Evolutionary conservation across 2,797 vertebrate genomes (phyloP).

Genomic region (Brotula barbata): DNA sequence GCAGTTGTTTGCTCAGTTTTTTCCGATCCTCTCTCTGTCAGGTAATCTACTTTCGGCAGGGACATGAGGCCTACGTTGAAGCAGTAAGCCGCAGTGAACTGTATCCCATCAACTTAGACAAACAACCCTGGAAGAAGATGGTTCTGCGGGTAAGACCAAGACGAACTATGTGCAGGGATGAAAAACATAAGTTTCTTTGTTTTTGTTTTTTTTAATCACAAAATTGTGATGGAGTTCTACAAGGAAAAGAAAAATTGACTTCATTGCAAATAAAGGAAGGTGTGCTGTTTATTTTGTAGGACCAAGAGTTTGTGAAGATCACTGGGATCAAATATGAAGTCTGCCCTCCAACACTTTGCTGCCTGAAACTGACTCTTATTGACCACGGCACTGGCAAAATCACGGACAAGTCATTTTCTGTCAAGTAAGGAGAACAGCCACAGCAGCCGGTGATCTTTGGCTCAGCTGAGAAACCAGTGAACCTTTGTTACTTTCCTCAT

Average conservation of each 20-base stretch:
- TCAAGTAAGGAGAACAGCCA: slow-evolving; percentile 81
- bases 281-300: slow-evolving; percentile 73
- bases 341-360: slow-evolving; percentile 93
- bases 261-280: background rate
- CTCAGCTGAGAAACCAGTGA: background rate
- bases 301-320: slow-evolving; percentile 98
- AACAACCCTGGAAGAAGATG: slow-evolving; percentile 96
- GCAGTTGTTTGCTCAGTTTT: background rate
- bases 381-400: slow-evolving; percentile 90
- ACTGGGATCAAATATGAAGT: slow-evolving; percentile 96
- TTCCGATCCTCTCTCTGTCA: slow-evolving; percentile 64
- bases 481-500: background rate
- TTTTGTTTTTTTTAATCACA: background rate
- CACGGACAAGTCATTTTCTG: slow-evolving; percentile 90
- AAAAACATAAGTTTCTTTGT: background rate
- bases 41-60: slow-evolving; percentile 98
- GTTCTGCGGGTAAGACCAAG: slow-evolving; percentile 85
- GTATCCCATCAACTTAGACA: slow-evolving; percentile 89
- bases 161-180: background rate
- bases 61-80: slow-evolving; percentile 95
- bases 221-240: background rate
- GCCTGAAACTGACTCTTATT: slow-evolving; percentile 93
- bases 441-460: background rate
- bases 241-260: background rate
- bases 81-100: slow-evolving; percentile 88